Evolutionary conservation across 2,113 vertebrate genomes (phyloP), one percentile per base, ranked within the genome.

Genomic region (Embiotoca jacksoni): DNA sequence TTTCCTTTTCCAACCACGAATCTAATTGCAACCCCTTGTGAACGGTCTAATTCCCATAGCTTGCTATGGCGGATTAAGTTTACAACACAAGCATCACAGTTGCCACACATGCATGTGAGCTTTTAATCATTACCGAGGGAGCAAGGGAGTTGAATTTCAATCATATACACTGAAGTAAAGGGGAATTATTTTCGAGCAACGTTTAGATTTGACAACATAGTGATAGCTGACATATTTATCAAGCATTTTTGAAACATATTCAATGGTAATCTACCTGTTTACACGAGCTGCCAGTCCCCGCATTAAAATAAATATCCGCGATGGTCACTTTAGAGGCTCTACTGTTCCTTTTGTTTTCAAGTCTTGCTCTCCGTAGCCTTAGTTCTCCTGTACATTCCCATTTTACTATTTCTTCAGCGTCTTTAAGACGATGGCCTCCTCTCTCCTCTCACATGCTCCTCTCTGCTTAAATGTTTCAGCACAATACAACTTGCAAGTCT

Each of bases 201-300:
- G 23, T 23, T 23, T 23, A 23, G 23, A 23, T 23, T 23, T 23
- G 23, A 23, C 23, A 23, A 23, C 23, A 1, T 23, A 23, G 23
- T 23, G 23, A 23, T 23, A 23, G 23, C 23, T 11, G 4, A 6
- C 14, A 4, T 46, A 46, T 46, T 56, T 44, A 2, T 46, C 32
- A 52, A 36, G 36, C 0, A 67, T 50, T 31, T 3, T 37, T 23
- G 1, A 79, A 65, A 49, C 6, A 69, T 66, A 13, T 55, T 52
- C 4, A 60, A n/a, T 44, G 36, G 59, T 14, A 30, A 53, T 77
- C 7, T 91, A 90, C 85, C 85, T 86, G 84, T 80, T 59, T 6
- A 5, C 23, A 81, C 39, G 57, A 15, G 75, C 37, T 52, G 67
- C 16, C 30, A 64, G 50, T 67, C 69, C 33, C 50, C 44, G 32